Evolutionary conservation across 2,797 vertebrate genomes (phyloP), one percentile per base, ranked within the genome.

Genomic region (Erithacus rubecula): DNA sequence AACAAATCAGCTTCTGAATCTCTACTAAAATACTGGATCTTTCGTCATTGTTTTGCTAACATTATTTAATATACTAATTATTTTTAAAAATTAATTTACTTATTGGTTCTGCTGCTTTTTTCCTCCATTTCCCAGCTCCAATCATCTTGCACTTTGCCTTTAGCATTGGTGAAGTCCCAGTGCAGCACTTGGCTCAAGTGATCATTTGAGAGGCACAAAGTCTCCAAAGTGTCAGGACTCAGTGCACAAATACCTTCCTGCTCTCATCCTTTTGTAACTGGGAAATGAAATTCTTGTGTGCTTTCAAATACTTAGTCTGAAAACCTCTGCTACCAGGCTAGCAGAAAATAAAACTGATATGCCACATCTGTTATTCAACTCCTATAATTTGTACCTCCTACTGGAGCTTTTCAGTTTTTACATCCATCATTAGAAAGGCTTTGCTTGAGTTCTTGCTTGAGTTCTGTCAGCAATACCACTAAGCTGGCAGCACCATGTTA

Each of bases 101-200:
- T 87, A 67, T 92, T 65, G 34, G 91, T 92, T 96, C 92, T 90
- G 94, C 93, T 94, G 94, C 95, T 95, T 96, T 87, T 71, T 83
- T 65, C 74, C 82, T 93, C 79, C 96, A 95, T 96, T 96, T 96
- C 89, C 94, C 93, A 88, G 94, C 92, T 95, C 89, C 84, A 94
- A 11, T 71, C 95, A 96, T 95, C 84, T 95, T 84, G 84, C 94
- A 95, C 89, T 94, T 95, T 93, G 91, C 87, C 93, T 91, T 95
- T 60, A 94, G 71, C 84, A 62, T 53, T 89, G 79, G 79, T 91
- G 69, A 92, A 90, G 91, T 91, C 72, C 65, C 72, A 67, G 72
- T 79, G 85, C 76, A 86, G 55, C 63, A 27, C 36, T 90, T 95
- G 87, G 84, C 87, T 91, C 17, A 3, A 64, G 76, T 65, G 43